These are phyloP conservation scores for Ephestia elutella DNA, from an alignment of 1,140 invertebrate species.

Conservation along the genomic window DNA sequence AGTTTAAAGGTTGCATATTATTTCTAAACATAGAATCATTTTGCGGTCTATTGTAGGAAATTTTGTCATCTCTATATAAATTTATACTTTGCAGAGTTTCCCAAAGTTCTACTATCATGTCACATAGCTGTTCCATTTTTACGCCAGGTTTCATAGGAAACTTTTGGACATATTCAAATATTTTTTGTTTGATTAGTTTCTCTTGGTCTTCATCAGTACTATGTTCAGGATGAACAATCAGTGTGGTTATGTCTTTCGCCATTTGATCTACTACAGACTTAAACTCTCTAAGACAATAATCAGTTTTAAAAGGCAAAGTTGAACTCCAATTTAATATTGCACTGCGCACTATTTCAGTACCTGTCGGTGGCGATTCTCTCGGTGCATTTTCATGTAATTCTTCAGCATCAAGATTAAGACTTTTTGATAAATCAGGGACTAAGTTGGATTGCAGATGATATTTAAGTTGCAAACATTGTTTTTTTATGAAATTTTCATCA, in stretches of 20 bases:
- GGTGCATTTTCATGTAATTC: neutral
- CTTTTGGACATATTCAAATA: slow-evolving; percentile 8
- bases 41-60: neutral
- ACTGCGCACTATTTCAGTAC: neutral
- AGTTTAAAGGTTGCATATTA: neutral
- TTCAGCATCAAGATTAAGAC: neutral
- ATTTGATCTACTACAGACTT: neutral
- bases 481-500: too few species aligned
- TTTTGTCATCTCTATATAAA: neutral
- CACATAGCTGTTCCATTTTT: neutral
- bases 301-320: neutral
- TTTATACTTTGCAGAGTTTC: neutral
- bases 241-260: neutral
- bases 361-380: neutral
- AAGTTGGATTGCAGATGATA: too few species aligned
- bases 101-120: slow-evolving; percentile 5
- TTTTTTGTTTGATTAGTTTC: slow-evolving; percentile 3
- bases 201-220: neutral
- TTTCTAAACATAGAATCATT: neutral
- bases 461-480: too few species aligned
- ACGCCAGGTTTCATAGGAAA: slow-evolving; percentile 6
- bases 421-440: too few species aligned
- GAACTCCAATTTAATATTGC: neutral
- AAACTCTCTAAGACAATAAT: neutral
- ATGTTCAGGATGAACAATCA: slow-evolving; percentile 3